Base-by-base conservation (phyloP, 2,797 vertebrate genomes). In the Odontamblyopus rebecca region DNA sequence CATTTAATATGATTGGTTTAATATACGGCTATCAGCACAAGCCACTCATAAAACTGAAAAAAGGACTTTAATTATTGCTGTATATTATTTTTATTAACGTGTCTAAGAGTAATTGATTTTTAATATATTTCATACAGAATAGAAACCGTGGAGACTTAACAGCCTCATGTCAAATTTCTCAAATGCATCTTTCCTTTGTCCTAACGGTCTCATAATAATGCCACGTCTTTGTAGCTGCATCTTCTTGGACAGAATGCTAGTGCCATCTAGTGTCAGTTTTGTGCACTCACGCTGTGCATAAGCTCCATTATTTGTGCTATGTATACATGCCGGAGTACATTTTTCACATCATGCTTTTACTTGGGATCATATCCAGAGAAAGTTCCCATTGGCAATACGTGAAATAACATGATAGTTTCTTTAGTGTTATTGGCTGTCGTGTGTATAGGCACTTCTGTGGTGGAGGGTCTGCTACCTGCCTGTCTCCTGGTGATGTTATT, bases 251-350 rank as follows among this genome's bases (percentile, higher is more conserved):
- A 79, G 83, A 12, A 35, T 54, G 75, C 76, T 81, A 89, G 72
- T 89, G 89, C 87, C 92, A 90, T 79, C 92, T 89, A 78, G 8
- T 12, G 91, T 38, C 32, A 4, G 0, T 11, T 29, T 3, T 23
- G 2, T 70, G 74, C 53, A 71, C n/a, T 75, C 32, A 61, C 82
- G 79, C 23, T 44, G 60, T 23, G 8, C 19, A 7, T n/a, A 26
- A 15, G 44, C 44, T 15, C 12, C 44, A 48, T 48, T 48, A 38
- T 38, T 15, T 48, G 15, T 48, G 44, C 44, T 48, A 1, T 48
- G 12, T 15, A 4, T 48, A 48, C 1, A 5, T 48, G 4, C 44
- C 3, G 4, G 1, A 15, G 44, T 15, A 15, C 3, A 15, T 48
- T 48, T 48, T 15, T 38, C 35, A 38, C 35, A 38, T 9, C 35